Evolutionary conservation across 2,888 invertebrate species (phyloP), one percentile per base, ranked within the genome.

Genomic region (Parapristionchus giblindavisi): DNA sequence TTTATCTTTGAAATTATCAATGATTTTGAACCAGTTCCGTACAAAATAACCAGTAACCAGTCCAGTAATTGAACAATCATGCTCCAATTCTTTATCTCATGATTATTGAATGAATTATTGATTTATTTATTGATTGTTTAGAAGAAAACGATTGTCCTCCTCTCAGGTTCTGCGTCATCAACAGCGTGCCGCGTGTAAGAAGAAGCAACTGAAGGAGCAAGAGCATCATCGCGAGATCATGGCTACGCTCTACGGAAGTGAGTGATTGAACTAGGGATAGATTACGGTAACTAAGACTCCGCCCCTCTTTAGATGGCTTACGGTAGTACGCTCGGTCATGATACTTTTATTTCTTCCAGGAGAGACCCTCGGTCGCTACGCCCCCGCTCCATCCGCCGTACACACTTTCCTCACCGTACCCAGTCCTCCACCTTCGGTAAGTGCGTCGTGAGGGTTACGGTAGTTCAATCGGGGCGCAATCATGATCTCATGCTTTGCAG

Each of bases 141-240:
- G n/a, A n/a, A n/a, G n/a, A n/a, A n/a, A n/a, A n/a, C n/a, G n/a
- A n/a, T n/a, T n/a, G n/a, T n/a, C n/a, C n/a, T n/a, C n/a, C 29
- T 29, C 34, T 24, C 63, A 71, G 70, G 56, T 56, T 2, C 40
- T 71, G 11, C 70, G 70, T 14, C 70, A 71, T 56, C 70, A 71
- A 29, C 70, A 56, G 14, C 38, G 70, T 21, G 27, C 70, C 3
- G 36, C 70, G 11, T 3, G 3, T 8, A 71, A 71, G 56, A 68
- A 68, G 68, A 68, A 68, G 56, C 27, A 54, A n/a, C 14, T 40
- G 40, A 71, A 56, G 38, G 70, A 71, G n/a, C 38, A 40, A 40
- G 70, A 71, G 56, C 54, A 56, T 11, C 54, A 71, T 40, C 36
- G 56, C 40, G 56, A 71, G 56, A 71, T 71, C 6, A 21, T 71